A percentile compares a stretch with the other conserved stretches of the same genome.
These are phyloP conservation scores for Myotis planiceps DNA, from an alignment of 2,797 vertebrate genomes.

Conservation along the genomic window DNA sequence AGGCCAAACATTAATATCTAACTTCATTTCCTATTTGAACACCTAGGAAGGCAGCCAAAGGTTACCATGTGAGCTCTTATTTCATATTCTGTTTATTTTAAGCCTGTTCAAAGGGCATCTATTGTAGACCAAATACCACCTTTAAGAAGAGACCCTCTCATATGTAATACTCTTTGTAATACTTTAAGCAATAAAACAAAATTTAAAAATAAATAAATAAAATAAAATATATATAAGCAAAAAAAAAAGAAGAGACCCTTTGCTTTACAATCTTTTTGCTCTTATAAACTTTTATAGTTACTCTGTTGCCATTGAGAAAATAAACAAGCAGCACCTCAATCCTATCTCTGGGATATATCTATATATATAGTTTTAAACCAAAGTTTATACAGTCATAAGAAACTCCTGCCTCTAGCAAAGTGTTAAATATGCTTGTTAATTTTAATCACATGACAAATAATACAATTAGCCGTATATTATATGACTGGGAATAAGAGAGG, in stretches of 20 bases:
- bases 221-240: no score
- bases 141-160: neutral
- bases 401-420: neutral
- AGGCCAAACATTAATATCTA: neutral
- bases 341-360: neutral
- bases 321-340: neutral
- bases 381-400: neutral
- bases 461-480: neutral
- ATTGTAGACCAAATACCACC: neutral
- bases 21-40: neutral
- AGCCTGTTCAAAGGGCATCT: neutral
- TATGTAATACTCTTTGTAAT: no score
- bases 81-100: constrained; percentile 4
- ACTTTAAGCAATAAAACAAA: no score
- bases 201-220: no score
- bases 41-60: neutral
- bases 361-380: neutral
- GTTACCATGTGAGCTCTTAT: neutral
- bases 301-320: neutral
- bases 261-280: neutral
- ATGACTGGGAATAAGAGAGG: neutral
- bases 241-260: neutral
- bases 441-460: neutral
- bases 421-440: neutral
- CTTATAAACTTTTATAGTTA: neutral